These are phyloP conservation scores for Tympanoctomys barrerae DNA, from an alignment of 2,797 vertebrate species.

Conservation along the genomic window DNA sequence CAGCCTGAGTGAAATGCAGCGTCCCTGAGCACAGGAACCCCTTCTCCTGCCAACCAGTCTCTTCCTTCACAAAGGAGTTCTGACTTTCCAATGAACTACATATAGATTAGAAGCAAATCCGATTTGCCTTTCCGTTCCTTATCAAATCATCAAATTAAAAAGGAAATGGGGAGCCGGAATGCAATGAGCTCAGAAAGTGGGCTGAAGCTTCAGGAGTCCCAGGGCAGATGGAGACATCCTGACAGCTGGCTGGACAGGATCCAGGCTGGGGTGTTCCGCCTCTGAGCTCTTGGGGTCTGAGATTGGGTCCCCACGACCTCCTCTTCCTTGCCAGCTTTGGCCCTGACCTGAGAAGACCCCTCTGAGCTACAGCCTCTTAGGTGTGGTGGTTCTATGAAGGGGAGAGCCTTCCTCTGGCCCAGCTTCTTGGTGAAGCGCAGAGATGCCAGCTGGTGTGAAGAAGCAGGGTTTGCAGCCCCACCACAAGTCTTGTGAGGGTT, in stretches of 20 bases:
- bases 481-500: accelerated
- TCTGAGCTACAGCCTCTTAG: accelerated
- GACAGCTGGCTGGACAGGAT: accelerated
- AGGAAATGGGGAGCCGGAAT: neutral
- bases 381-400: neutral
- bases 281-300: neutral
- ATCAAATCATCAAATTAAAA: constrained; percentile 24
- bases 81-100: neutral
- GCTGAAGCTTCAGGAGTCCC: neutral
- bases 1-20: neutral
- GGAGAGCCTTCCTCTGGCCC: neutral
- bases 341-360: neutral
- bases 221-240: neutral
- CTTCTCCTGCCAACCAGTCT: neutral
- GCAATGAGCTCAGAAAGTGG: neutral
- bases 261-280: accelerated
- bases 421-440: too few relatives aligned
- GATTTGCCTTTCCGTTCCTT: neutral
- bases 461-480: too few relatives aligned
- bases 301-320: accelerated
- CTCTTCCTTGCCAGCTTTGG: neutral
- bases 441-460: neutral
- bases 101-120: neutral
- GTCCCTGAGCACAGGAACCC: neutral
- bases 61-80: neutral